A percentile compares a stretch with the other conserved stretches of the same genome.
Conservation (phyloP, 2,888 invertebrate genomes). For the Lycophotia porphyrea region DNA sequence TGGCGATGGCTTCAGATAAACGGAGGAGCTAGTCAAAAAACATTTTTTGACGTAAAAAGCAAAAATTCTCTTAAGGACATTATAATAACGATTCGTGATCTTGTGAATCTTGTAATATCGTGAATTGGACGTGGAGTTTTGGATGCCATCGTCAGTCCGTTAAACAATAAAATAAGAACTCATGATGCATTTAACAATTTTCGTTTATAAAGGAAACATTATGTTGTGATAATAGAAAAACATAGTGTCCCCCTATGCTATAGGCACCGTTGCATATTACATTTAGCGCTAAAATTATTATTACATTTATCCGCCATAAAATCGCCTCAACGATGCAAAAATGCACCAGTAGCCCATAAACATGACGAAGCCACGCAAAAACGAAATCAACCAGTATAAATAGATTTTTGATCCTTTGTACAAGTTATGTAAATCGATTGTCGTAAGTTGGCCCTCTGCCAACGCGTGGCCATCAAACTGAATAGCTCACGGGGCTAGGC, state of each 20-base stretch:
- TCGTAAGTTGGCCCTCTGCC: slow-evolving; percentile 75
- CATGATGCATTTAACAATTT: background rate
- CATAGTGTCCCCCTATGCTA: background rate
- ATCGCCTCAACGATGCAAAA: slow-evolving; percentile 3
- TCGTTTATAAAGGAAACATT: background rate
- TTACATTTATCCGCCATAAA: slow-evolving; percentile 11
- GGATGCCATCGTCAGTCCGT: background rate
- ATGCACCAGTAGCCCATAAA: slow-evolving; percentile 39
- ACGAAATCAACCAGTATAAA: slow-evolving; percentile 59
- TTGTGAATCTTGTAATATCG: background rate
- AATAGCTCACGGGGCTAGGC: slow-evolving; percentile 71
- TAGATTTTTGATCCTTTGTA: slow-evolving; percentile 67
- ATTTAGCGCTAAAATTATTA: background rate
- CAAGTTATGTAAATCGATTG: slow-evolving; percentile 76
- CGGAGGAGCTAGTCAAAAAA: background rate
- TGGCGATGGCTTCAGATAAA: background rate
- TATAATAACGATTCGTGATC: background rate
- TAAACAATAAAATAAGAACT: background rate
- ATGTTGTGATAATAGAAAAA: background rate
- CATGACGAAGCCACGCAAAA: slow-evolving; percentile 38
- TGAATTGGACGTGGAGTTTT: background rate
- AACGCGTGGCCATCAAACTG: slow-evolving; percentile 77
- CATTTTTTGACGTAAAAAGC: no score
- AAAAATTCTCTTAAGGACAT: no score
- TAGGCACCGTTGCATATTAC: background rate